Percentiles rank a stretch among this genome's conserved stretches.
phyloP scores from a whole-genome alignment of 2,888 invertebrate species.

The Dendrolimus houi region DNA sequence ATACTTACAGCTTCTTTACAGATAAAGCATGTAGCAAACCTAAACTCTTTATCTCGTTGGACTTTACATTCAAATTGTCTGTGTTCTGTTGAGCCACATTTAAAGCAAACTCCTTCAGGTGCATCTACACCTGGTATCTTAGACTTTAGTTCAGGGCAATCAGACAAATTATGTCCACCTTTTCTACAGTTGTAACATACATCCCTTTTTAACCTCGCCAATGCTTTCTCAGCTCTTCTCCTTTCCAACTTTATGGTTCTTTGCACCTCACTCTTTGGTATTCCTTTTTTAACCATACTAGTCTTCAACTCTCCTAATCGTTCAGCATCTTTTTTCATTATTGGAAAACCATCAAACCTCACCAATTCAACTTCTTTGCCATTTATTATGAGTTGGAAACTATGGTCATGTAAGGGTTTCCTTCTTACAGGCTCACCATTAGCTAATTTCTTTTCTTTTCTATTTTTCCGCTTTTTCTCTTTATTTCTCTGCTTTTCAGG shows the following conservation, averaged over 20 bases:
- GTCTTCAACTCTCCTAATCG: constrained; percentile 77
- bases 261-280: constrained; percentile 81
- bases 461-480: constrained; percentile 18
- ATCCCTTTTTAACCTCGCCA: constrained; percentile 80
- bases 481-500: constrained; percentile 3
- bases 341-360: constrained; percentile 82
- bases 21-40: constrained; percentile 92
- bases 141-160: constrained; percentile 83
- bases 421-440: constrained; percentile 49
- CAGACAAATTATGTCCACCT: constrained; percentile 86
- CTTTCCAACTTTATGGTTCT: constrained; percentile 81
- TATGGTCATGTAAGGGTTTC: constrained; percentile 60
- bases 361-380: constrained; percentile 78
- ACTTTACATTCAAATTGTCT: constrained; percentile 84
- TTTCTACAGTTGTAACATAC: constrained; percentile 87
- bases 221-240: constrained; percentile 82
- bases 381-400: constrained; percentile 76
- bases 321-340: constrained; percentile 82
- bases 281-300: constrained; percentile 80
- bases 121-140: constrained; percentile 64
- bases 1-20: constrained; percentile 82
- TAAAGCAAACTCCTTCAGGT: constrained; percentile 86
- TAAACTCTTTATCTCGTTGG: constrained; percentile 79
- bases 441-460: constrained; percentile 29
- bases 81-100: constrained; percentile 94